Conservation (phyloP, 2,888 invertebrate species). For the Polietes domitor region DNA sequence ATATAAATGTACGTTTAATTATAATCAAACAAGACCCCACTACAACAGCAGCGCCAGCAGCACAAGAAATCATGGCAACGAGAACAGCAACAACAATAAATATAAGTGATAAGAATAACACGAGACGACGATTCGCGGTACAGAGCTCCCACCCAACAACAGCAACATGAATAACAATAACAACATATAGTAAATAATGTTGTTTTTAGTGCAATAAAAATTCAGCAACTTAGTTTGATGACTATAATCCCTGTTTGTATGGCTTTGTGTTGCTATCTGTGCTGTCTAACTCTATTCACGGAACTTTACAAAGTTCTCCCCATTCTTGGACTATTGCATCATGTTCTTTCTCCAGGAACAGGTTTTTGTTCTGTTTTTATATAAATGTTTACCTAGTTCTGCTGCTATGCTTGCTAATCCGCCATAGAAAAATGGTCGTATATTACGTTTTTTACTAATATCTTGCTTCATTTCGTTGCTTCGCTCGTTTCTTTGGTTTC, state of each 20-base stretch:
- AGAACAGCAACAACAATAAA: not conserved
- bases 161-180: conserved; percentile 3
- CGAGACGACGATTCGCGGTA: not conserved
- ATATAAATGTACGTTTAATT: not conserved
- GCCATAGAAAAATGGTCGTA: conserved; percentile 97
- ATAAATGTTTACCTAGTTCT: conserved; percentile 90
- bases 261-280: not conserved
- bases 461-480: conserved; percentile 51
- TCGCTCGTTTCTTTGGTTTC: not conserved
- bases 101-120: conserved; percentile 17
- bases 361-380: not conserved
- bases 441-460: conserved; percentile 82
- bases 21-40: conserved; percentile 33
- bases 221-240: not conserved
- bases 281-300: not conserved
- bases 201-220: not conserved
- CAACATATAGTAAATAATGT: not conserved
- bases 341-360: conserved; percentile 22
- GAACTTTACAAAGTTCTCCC: conserved; percentile 18
- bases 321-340: conserved; percentile 59
- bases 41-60: not conserved
- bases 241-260: not conserved
- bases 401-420: conserved; percentile 96
- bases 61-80: conserved; percentile 1
- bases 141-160: not conserved